Conservation (phyloP, 2,113 vertebrate species). For the Bubo blakistoni region DNA sequence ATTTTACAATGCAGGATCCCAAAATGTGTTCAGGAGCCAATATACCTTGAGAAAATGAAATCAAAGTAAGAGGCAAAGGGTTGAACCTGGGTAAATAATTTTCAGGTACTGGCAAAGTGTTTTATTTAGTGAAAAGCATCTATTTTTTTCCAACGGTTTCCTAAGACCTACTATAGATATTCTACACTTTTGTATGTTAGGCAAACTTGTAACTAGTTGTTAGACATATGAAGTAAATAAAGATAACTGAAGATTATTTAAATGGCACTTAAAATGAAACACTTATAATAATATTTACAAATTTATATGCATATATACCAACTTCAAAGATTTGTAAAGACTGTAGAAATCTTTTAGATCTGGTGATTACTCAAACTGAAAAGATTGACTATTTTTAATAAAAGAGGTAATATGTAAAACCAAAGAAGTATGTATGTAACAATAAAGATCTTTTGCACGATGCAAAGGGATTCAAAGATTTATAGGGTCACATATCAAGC, state of each 20-base stretch:
- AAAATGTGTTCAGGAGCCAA: constrained; percentile 43
- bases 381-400: background rate
- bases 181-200: background rate
- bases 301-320: background rate
- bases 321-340: background rate
- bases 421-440: background rate
- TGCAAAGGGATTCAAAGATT: background rate
- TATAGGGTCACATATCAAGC: background rate
- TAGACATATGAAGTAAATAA: background rate
- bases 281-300: background rate
- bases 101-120: background rate
- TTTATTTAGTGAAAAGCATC: background rate
- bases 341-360: background rate
- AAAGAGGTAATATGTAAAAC: background rate
- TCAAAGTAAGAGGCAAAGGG: constrained; percentile 8
- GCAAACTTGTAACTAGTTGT: background rate
- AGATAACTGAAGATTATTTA: background rate
- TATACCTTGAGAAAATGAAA: constrained; percentile 50
- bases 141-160: background rate
- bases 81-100: background rate
- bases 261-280: background rate
- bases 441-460: background rate
- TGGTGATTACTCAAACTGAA: background rate
- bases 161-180: background rate
- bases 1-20: constrained; percentile 43